Percentiles rank a stretch among this genome's conserved stretches.
These are phyloP conservation scores for Lepilemur septentrionalis DNA, from an alignment of 2,797 vertebrate species.

Conservation along the genomic window DNA sequence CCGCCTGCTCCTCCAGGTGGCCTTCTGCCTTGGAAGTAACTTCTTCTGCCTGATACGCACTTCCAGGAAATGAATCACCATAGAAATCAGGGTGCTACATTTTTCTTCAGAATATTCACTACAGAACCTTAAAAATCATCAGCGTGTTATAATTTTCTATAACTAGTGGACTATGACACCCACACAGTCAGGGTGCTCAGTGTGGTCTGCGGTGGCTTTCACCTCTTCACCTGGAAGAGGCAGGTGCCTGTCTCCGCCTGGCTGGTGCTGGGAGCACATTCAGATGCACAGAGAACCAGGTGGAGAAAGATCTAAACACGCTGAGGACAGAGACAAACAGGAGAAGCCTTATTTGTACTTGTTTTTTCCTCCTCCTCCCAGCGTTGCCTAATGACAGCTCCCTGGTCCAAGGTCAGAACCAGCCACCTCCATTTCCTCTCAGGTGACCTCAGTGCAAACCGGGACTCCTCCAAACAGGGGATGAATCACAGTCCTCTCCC, in stretches of 20 bases:
- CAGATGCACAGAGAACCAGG: not conserved
- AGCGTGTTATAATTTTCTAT: not conserved
- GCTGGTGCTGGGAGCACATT: not conserved
- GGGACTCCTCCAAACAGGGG: no score
- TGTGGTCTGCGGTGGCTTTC: no score
- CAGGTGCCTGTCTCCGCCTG: not conserved
- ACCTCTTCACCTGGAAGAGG: not conserved
- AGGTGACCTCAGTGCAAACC: not conserved
- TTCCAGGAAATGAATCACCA: not conserved
- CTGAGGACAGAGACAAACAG: not conserved
- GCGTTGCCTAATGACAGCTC: no score
- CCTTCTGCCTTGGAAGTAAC: not conserved
- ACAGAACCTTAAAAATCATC: not conserved
- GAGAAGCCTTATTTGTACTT: not conserved
- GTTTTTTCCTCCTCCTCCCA: not conserved
- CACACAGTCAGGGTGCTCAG: rapidly evolving
- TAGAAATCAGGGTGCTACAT: not conserved
- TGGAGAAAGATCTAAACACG: not conserved
- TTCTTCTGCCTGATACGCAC: not conserved
- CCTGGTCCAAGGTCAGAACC: not conserved
- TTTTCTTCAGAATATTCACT: not conserved
- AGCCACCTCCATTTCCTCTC: not conserved
- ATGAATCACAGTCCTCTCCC: not conserved
- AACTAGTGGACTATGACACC: not conserved
- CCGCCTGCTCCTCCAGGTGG: not conserved